phyloP scores from a whole-genome alignment of 2,797 vertebrate genomes.

The Periparus ater region DNA sequence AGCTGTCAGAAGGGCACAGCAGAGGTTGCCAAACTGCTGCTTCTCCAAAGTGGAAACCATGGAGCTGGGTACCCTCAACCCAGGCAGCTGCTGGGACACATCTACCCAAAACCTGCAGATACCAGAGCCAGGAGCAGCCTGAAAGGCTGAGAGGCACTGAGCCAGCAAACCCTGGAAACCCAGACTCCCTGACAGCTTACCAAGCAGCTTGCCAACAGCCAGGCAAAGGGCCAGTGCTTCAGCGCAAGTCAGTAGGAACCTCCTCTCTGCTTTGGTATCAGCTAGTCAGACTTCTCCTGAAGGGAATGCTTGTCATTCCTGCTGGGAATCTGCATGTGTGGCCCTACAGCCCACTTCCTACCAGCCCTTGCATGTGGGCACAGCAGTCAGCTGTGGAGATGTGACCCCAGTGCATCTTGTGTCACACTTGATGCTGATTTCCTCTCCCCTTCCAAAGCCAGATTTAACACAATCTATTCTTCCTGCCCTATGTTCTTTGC shows the following conservation, averaged over 20 bases:
- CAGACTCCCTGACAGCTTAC: background rate
- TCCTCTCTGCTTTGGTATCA: background rate
- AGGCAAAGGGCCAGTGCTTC: slow-evolving; percentile 7
- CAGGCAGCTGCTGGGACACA: background rate
- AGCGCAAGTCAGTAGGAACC: background rate
- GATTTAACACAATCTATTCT: background rate
- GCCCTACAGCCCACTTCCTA: background rate
- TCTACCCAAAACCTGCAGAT: background rate
- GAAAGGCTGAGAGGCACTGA: background rate
- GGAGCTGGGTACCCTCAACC: background rate
- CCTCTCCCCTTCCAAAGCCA: background rate
- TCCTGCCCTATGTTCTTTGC: background rate
- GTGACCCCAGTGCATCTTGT: accelerated
- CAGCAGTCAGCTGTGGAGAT: background rate
- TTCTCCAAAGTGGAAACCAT: background rate
- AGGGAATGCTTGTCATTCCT: background rate
- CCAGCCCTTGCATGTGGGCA: background rate
- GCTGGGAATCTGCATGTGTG: background rate
- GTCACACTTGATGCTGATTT: background rate
- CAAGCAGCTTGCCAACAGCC: background rate
- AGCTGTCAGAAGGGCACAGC: background rate
- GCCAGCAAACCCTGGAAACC: background rate
- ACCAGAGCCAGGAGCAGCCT: background rate
- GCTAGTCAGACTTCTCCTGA: background rate
- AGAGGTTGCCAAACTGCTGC: background rate